Evolutionary conservation across 1,140 invertebrate genomes (phyloP).

Genomic region (Euschistus heros): DNA sequence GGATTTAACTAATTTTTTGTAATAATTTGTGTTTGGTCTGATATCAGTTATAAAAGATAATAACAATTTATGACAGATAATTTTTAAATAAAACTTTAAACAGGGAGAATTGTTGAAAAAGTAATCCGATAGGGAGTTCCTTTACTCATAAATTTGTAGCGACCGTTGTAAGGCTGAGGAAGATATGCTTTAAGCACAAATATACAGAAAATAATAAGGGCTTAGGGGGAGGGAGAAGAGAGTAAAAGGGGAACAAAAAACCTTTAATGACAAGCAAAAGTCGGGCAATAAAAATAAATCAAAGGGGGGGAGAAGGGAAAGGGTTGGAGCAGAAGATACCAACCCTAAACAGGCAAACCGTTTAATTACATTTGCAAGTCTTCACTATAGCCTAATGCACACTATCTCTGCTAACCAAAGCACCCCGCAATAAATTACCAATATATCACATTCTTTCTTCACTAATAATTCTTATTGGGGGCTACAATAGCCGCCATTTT

Average conservation of each 20-base stretch:
- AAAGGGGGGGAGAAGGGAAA: not conserved
- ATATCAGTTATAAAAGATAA: too few species aligned
- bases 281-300: slow-evolving; percentile 13
- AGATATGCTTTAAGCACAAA: not conserved
- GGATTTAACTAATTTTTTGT: too few species aligned
- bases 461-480: too few species aligned
- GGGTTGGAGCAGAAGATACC: not conserved
- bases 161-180: not conserved
- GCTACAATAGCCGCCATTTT: too few species aligned
- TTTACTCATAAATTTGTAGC: not conserved
- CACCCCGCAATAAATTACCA: too few species aligned
- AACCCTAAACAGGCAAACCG: slow-evolving; percentile 5
- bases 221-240: not conserved
- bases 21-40: too few species aligned
- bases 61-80: too few species aligned
- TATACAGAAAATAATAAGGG: slow-evolving; percentile 3
- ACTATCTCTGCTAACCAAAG: not conserved
- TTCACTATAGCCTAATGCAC: slow-evolving; percentile 2
- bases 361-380: slow-evolving; percentile 14
- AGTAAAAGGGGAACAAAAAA: slow-evolving; percentile 9
- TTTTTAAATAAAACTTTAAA: not conserved
- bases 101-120: not conserved
- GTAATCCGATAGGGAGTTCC: not conserved
- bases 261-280: slow-evolving; percentile 14
- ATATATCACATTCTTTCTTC: too few species aligned